phyloP scores from a whole-genome alignment of 2,113 vertebrate genomes.

The Otocyon megalotis region DNA sequence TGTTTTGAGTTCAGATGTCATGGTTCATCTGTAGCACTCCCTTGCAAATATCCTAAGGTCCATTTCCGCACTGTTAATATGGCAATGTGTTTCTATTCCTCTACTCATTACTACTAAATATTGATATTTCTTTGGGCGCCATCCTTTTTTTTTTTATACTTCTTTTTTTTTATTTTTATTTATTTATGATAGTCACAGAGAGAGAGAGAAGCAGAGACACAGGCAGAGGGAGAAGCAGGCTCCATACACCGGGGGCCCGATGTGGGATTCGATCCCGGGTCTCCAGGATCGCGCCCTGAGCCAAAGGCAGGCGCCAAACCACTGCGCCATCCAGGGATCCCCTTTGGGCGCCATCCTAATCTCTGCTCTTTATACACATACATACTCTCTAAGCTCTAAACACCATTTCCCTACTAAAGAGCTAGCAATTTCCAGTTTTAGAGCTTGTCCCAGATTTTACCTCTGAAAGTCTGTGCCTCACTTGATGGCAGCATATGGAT shows the following conservation, averaged over 20 bases:
- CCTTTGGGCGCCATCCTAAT: neutral
- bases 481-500: neutral
- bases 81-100: neutral
- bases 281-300: too few species aligned
- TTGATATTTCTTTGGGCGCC: neutral
- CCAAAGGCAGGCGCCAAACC: too few species aligned
- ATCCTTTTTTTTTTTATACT: too few species aligned
- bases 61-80: neutral
- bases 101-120: neutral
- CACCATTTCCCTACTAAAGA: neutral
- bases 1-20: neutral
- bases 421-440: neutral
- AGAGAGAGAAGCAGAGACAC: too few species aligned
- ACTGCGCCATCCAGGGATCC: too few species aligned
- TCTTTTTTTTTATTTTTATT: too few species aligned
- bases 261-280: too few species aligned
- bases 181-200: too few species aligned
- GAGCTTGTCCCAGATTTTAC: neutral
- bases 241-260: too few species aligned
- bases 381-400: neutral
- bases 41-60: neutral
- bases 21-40: neutral
- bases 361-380: neutral
- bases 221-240: too few species aligned
- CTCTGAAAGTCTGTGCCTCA: neutral